These are phyloP conservation scores for Drosophila meridionalis DNA, from an alignment of 2,888 invertebrate genomes.

Conservation along the genomic window DNA sequence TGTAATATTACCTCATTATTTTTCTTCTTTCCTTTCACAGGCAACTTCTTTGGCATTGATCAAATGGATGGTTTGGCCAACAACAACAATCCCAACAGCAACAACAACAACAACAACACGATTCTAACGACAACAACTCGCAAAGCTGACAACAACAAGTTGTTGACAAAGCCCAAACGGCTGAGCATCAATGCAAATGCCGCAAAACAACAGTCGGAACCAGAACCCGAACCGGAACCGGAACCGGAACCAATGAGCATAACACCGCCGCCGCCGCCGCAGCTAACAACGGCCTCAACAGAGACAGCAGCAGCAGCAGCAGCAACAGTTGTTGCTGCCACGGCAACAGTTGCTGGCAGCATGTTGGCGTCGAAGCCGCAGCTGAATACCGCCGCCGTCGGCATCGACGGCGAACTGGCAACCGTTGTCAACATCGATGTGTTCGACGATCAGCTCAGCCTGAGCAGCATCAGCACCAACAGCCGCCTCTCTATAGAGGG, in stretches of 20 bases:
- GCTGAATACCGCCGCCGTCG: constrained; percentile 74
- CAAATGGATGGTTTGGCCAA: constrained; percentile 59
- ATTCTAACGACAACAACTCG: constrained; percentile 25
- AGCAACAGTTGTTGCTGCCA: not conserved
- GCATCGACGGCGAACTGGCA: constrained; percentile 87
- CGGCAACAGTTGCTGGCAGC: constrained; percentile 35
- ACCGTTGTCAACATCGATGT: constrained; percentile 87
- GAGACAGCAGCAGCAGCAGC: not conserved
- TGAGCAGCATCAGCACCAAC: constrained; percentile 93
- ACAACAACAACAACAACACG: constrained; percentile 51
- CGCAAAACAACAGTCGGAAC: not conserved
- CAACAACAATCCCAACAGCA: constrained; percentile 60
- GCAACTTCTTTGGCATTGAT: constrained; percentile 56
- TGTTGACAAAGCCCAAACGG: constrained; percentile 8
- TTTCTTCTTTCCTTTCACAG: constrained; percentile 21
- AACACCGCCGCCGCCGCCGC: constrained; percentile 29
- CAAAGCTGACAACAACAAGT: constrained; percentile 19
- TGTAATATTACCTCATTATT: not conserved
- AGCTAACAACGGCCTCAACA: not conserved
- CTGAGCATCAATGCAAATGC: constrained; percentile 25
- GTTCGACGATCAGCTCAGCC: constrained; percentile 90
- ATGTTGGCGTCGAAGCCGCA: constrained; percentile 14
- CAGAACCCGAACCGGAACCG: not conserved
- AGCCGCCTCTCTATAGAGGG: constrained; percentile 91
- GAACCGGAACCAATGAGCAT: constrained; percentile 44